These are phyloP conservation scores for Physocephala rufipes DNA, from an alignment of 2,888 invertebrate species.

Conservation along the genomic window DNA sequence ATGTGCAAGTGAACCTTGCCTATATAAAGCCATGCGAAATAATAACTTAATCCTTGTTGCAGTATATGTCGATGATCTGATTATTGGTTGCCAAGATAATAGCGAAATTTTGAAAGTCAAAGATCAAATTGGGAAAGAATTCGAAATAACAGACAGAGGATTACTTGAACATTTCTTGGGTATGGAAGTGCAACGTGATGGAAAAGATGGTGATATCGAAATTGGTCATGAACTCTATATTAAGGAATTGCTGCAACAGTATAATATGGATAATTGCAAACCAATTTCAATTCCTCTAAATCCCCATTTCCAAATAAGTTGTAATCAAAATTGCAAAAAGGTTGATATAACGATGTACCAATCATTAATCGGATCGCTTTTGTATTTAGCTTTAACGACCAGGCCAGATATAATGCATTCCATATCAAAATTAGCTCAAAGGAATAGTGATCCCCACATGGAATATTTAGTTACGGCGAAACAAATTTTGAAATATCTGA, in stretches of 20 bases:
- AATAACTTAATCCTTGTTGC: constrained; percentile 34
- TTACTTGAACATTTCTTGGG: constrained; percentile 28
- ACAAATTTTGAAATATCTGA: constrained; percentile 42
- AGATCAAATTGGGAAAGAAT: constrained; percentile 26
- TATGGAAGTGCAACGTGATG: not conserved
- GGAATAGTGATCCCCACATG: constrained; percentile 40
- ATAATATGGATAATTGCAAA: too few relatives aligned
- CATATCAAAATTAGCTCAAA: too few relatives aligned
- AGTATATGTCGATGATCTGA: constrained; percentile 40
- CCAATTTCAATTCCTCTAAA: too few relatives aligned
- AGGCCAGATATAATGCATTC: constrained; percentile 46
- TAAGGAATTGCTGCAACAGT: too few relatives aligned
- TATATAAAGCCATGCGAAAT: not conserved
- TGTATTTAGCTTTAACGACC: constrained; percentile 42
- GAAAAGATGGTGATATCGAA: constrained; percentile 16
- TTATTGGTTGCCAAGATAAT: constrained; percentile 37
- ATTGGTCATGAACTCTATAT: constrained; percentile 21
- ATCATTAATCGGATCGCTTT: constrained; percentile 42
- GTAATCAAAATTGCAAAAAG: constrained; percentile 26
- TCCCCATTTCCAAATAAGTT: too few relatives aligned
- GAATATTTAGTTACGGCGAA: constrained; percentile 38
- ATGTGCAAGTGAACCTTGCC: constrained; percentile 39
- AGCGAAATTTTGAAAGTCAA: not conserved
- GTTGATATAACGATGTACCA: constrained; percentile 37
- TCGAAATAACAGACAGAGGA: constrained; percentile 23